Conservation (phyloP, 2,888 invertebrate species). For the Hipparchia sbordonii region DNA sequence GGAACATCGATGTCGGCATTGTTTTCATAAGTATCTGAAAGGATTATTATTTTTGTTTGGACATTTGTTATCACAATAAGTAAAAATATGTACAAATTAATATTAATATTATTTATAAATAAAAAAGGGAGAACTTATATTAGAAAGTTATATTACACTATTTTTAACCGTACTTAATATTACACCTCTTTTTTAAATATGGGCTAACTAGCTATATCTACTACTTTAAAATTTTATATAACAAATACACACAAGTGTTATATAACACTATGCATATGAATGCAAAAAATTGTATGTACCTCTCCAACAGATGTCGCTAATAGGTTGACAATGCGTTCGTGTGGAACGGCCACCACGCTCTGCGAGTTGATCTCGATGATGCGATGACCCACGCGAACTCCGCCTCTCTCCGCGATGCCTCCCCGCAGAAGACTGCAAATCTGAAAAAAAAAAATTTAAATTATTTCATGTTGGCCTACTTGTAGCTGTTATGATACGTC, state of each 20-base stretch:
- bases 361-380: conserved; percentile 99
- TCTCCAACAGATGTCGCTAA: conserved; percentile 99
- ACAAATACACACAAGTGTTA: too few relatives aligned
- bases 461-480: too few relatives aligned
- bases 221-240: too few relatives aligned
- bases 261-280: not conserved
- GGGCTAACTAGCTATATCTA: too few relatives aligned
- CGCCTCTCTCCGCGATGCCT: conserved; percentile 99
- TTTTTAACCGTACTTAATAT: too few relatives aligned
- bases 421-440: conserved; percentile 99
- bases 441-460: conserved; percentile 67
- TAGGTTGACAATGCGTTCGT: conserved; percentile 99
- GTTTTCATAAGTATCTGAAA: conserved; percentile 99
- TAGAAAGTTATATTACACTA: too few relatives aligned
- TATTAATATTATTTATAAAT: too few relatives aligned
- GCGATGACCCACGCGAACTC: conserved; percentile 98
- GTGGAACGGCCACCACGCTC: conserved; percentile 99
- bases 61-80: not conserved
- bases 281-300: conserved; percentile 77
- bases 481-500: too few relatives aligned
- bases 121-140: too few relatives aligned
- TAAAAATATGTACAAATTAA: not conserved
- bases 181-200: too few relatives aligned
- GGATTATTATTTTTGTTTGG: not conserved
- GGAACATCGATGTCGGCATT: conserved; percentile 99